Base-by-base conservation (phyloP, 2,797 vertebrate genomes). In the Fistularia tabacaria region DNA sequence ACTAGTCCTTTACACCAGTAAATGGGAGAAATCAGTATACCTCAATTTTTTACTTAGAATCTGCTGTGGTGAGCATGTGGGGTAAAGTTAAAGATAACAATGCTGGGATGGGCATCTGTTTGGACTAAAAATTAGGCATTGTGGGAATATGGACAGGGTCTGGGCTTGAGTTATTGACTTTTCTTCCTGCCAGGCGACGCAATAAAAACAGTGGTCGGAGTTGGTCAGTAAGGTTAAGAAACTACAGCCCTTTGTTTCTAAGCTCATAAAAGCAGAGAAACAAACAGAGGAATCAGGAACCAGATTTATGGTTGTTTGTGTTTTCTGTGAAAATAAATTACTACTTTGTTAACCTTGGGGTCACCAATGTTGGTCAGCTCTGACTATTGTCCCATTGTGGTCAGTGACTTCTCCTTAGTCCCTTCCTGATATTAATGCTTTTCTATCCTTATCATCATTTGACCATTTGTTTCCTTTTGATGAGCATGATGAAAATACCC, bases 71-170 rank as follows among this genome's bases (percentile, higher is more conserved):
- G 9, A 40, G 48, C 38, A 46, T 39, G 37, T 50, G 55, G 53
- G 53, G 66, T 70, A 70, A 51, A 48, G 38, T 56, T 74, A 70
- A 73, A 75, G 69, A 77, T 59, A 74, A 66, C 66, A 54, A 59
- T 77, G 79, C 79, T 71, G 79, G 71, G 58, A 66, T 62, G 38
- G 65, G 61, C 53, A 66, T 60, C 68, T 82, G 79, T 87, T 88
- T 85, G 64, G 49, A 74, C 51, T 79, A 73, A 81, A 86, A 85
- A 85, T 73, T 86, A 48, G 53, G 67, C 64, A 62, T 53, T 73
- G 64, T 74, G 36, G 12, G 61, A 67, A 52, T 39, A 76, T 54
- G 60, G 57, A 54, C 42, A 38, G 68, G 66, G 61, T 57, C 36
- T 14, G 51, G 46, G 47, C n/a, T 36, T 38, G 59, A 69, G 51